Base-by-base conservation (phyloP, 2,888 invertebrate species). In the Tortricodes alternella region DNA sequence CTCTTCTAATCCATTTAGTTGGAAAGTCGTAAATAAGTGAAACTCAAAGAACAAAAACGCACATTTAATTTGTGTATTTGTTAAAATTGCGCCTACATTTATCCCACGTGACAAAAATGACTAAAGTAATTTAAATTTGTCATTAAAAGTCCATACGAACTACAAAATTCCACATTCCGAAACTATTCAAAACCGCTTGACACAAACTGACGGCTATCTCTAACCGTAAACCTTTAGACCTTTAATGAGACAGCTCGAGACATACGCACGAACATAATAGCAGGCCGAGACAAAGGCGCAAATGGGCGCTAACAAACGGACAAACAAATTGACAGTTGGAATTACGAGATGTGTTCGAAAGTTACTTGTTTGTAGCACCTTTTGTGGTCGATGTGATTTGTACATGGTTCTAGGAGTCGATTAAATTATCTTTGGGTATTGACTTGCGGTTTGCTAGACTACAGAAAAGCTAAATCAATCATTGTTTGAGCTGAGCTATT, bases 301-400 rank as follows among this genome's bases (percentile, higher is more conserved):
- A 53, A 53, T 53, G 38, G 46, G 53, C 13, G 37, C 37, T 13
- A 46, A 46, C 53, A 46, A 53, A 46, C 53, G 46, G 46, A 53
- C 53, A 46, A 53, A 53, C 53, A 53, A 53, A 53, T 53, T 53
- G 46, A 46, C 53, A 53, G 23, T 19, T 38, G 38, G 38, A 53
- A 46, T 53, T 53, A 53, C 46, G 53, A 53, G 53, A 52, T 53
- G 53, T 44, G 23, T 53, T 53, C 19, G 35, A 29, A 53, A 13
- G 13, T 9, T 9, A 37, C 52, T 39, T 21, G 53, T 46, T 53
- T 53, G 46, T 38, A 44, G 37, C 44, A 39, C 53, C 53, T 46
- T 53, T 46, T 53, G 53, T 39, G 46, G 46, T 13, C 18, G n/a
- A 34, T 35, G 43, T 51, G 43, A 37, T 52, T 52, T 46, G 43